Evolutionary conservation across 2,113 vertebrate species (phyloP).

Genomic region (Uropsilus gracilis): DNA sequence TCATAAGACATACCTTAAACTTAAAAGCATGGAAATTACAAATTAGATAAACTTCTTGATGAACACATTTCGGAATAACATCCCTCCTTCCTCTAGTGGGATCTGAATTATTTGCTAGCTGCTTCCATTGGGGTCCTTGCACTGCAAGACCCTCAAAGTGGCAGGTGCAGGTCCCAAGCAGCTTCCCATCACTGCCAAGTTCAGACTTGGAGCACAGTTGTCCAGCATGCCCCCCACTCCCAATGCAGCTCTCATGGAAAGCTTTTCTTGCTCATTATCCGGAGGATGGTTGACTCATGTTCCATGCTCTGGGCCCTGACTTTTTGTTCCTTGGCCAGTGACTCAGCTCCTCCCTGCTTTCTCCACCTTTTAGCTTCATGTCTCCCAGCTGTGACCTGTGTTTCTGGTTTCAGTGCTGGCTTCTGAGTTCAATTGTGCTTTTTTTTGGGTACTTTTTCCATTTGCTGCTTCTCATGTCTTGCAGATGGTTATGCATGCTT

Average conservation of each 20-base stretch:
- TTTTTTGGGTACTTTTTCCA: background rate
- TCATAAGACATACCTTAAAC: background rate
- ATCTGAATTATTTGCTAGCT: background rate
- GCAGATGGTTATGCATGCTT: background rate
- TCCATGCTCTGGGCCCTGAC: conserved; percentile 27
- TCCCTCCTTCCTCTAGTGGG: background rate
- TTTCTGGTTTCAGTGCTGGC: conserved; percentile 44
- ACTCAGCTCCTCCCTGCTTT: conserved; percentile 60
- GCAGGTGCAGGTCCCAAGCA: background rate
- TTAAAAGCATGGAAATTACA: background rate
- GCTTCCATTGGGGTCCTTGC: background rate
- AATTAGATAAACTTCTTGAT: background rate
- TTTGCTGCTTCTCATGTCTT: conserved; percentile 40
- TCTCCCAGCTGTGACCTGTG: conserved; percentile 62
- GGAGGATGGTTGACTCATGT: conserved; percentile 58
- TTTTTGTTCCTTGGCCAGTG: conserved; percentile 62
- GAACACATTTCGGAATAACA: background rate
- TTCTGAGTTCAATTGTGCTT: background rate
- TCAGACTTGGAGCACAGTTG: background rate
- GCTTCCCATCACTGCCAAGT: background rate
- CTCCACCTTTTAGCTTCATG: conserved; percentile 52
- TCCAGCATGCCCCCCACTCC: background rate
- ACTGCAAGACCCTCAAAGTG: background rate
- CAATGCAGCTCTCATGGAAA: background rate
- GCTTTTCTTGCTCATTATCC: background rate